Percentiles rank a stretch among this genome's conserved stretches.
These are phyloP conservation scores for Anabas testudineus DNA, from an alignment of 2,797 vertebrate genomes.

Conservation along the genomic window DNA sequence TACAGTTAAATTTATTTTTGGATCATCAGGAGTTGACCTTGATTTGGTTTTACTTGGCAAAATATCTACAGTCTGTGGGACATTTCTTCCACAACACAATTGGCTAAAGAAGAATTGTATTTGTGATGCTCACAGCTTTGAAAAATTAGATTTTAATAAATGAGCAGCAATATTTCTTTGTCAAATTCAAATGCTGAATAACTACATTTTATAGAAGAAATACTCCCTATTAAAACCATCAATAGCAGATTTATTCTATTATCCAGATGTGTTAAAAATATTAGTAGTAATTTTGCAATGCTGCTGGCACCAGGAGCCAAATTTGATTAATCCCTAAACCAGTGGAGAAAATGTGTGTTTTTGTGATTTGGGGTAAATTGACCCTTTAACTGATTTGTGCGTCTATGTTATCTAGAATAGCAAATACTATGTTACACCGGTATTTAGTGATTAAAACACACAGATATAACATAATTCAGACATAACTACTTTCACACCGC, in stretches of 20 bases:
- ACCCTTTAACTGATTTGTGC: not conserved
- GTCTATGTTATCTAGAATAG: not conserved
- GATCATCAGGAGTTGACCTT: not conserved
- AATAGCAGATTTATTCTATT: not conserved
- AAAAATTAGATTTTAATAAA: not conserved
- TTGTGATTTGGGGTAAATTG: not conserved
- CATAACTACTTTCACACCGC: conserved; percentile 4
- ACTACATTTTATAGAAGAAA: not conserved
- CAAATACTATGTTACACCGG: conserved; percentile 3
- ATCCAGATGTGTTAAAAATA: not conserved
- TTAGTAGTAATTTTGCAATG: too few relatives aligned
- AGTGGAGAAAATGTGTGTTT: conserved; percentile 10
- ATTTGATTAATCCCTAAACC: too few relatives aligned
- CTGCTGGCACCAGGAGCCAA: too few relatives aligned
- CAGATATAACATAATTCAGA: conserved; percentile 35
- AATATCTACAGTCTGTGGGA: not conserved
- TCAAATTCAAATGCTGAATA: not conserved
- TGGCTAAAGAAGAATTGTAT: not conserved
- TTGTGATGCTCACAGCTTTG: not conserved
- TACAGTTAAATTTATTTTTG: conserved; percentile 24
- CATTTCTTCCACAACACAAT: not conserved
- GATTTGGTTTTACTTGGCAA: conserved; percentile 2
- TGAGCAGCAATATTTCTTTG: not conserved
- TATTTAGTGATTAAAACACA: conserved; percentile 25
- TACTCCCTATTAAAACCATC: not conserved